Conservation (phyloP, 2,113 vertebrate species). For the Siniperca knerii region DNA sequence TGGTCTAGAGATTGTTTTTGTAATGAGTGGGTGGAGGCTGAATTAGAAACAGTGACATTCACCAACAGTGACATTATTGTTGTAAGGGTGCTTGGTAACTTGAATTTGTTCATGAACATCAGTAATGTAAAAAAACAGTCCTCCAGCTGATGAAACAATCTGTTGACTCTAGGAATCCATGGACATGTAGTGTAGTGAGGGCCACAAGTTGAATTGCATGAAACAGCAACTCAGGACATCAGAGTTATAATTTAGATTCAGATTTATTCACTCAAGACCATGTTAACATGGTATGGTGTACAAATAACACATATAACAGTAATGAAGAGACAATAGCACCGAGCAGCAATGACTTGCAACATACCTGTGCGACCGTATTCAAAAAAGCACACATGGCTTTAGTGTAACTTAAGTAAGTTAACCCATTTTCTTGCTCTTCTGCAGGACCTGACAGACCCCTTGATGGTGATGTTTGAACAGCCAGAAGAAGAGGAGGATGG, state of each 20-base stretch:
- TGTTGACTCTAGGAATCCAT: not conserved
- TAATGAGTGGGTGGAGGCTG: not conserved
- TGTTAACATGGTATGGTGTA: not conserved
- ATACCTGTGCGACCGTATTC: too few relatives aligned
- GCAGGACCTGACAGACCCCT: constrained; percentile 90
- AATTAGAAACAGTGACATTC: not conserved
- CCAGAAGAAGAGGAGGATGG: constrained; percentile 82
- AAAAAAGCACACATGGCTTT: not conserved
- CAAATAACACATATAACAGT: not conserved
- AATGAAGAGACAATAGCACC: not conserved
- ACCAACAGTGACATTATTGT: not conserved
- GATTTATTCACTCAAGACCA: not conserved
- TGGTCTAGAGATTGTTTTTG: not conserved
- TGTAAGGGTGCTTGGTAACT: too few relatives aligned
- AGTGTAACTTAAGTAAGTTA: not conserved
- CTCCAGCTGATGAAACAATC: not conserved
- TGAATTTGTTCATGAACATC: too few relatives aligned
- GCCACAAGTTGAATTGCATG: not conserved
- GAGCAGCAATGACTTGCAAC: not conserved
- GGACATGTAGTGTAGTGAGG: not conserved
- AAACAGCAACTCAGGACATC: not conserved
- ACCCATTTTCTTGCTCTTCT: not conserved
- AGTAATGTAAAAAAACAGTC: not conserved
- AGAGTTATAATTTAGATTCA: not conserved
- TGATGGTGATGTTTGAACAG: constrained; percentile 88